Conservation (phyloP, 2,888 invertebrate species). For the Ariolimax columbianus region DNA sequence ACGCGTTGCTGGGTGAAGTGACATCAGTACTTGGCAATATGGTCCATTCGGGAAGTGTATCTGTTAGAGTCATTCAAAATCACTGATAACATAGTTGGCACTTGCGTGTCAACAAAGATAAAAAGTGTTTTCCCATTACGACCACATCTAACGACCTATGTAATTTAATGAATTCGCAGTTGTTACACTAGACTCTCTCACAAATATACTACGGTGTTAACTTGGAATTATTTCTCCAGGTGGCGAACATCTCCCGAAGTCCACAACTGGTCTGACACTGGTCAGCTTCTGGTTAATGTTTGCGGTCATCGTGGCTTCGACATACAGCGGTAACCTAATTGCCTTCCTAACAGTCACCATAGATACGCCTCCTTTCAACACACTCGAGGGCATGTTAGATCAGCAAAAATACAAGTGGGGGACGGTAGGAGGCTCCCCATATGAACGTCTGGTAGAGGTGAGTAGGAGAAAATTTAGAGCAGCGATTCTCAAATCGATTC, state of each 20-base stretch:
- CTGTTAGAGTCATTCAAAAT: too few species aligned
- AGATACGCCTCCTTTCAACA: constrained; percentile 67
- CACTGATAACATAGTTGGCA: too few species aligned
- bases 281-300: constrained; percentile 69
- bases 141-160: too few species aligned
- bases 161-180: too few species aligned
- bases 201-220: too few species aligned
- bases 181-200: too few species aligned
- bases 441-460: constrained; percentile 64
- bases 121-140: too few species aligned
- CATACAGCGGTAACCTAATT: constrained; percentile 74
- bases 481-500: background rate
- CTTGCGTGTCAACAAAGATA: too few species aligned
- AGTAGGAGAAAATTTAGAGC: background rate
- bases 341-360: constrained; percentile 73
- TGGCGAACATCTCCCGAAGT: constrained; percentile 63
- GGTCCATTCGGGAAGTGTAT: too few species aligned
- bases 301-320: constrained; percentile 69
- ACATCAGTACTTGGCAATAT: too few species aligned
- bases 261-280: constrained; percentile 65
- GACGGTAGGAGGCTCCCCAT: constrained; percentile 57
- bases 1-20: too few species aligned
- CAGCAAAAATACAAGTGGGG: constrained; percentile 67
- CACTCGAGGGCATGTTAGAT: constrained; percentile 62
- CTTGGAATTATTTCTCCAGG: constrained; percentile 54